Percentiles rank a stretch among this genome's conserved stretches.
Evolutionary conservation across 1,140 invertebrate genomes (phyloP).

Genomic region (Dreissena polymorpha): DNA sequence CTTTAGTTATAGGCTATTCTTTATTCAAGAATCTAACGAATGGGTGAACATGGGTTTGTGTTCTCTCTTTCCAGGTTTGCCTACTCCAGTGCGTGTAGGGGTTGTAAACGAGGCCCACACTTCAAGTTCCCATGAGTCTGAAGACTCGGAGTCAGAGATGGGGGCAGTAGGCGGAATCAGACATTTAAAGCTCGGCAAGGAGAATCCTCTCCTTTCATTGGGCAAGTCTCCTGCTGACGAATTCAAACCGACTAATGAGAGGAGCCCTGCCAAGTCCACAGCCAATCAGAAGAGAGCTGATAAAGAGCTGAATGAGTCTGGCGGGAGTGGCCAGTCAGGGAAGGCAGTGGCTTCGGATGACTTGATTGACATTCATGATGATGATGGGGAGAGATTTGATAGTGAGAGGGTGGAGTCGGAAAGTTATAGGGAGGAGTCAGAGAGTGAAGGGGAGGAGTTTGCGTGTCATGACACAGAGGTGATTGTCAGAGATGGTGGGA

Average conservation of each 20-base stretch:
- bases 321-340: not conserved
- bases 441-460: conserved; percentile 17
- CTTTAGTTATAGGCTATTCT: too few relatives aligned
- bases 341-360: not conserved
- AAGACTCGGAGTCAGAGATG: conserved; percentile 27
- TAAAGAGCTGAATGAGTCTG: not conserved
- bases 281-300: conserved; percentile 24
- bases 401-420: not conserved
- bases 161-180: conserved; percentile 41
- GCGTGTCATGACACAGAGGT: conserved; percentile 9
- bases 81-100: not conserved
- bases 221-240: conserved; percentile 10
- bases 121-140: conserved; percentile 33
- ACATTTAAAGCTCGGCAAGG: conserved; percentile 28
- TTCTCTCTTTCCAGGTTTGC: conserved; percentile 22
- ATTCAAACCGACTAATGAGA: not conserved
- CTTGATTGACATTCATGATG: not conserved
- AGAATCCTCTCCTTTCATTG: conserved; percentile 41
- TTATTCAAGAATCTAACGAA: too few relatives aligned
- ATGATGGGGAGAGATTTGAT: conserved; percentile 3
- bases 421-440: not conserved
- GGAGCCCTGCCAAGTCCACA: not conserved
- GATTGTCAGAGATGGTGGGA: conserved; percentile 18
- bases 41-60: too few relatives aligned
- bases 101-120: conserved; percentile 21